These are phyloP conservation scores for Bellardia bayeri DNA, from an alignment of 2,888 invertebrate genomes.

Conservation along the genomic window DNA sequence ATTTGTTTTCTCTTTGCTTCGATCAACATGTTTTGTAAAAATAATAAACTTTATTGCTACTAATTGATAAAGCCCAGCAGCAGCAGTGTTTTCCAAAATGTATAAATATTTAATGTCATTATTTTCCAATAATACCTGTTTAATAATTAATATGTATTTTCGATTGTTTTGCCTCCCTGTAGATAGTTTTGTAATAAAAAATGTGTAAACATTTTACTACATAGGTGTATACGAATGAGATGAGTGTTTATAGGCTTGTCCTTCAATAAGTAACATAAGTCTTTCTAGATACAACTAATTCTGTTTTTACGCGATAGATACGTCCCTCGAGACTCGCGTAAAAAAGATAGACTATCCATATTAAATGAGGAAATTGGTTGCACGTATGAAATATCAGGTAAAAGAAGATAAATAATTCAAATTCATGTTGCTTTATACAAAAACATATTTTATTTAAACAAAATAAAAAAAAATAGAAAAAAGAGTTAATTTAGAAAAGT, in stretches of 20 bases:
- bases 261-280: background rate
- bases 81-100: background rate
- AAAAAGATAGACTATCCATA: no score
- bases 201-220: background rate
- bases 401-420: no score
- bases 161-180: background rate
- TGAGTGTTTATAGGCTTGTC: background rate
- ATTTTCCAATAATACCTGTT: conserved; percentile 11
- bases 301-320: no score
- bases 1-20: background rate
- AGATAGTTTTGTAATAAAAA: background rate
- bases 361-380: no score
- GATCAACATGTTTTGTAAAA: background rate
- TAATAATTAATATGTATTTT: background rate
- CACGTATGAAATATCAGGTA: no score
- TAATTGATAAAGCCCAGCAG: conserved; percentile 24
- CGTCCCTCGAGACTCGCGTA: no score
- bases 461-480: no score
- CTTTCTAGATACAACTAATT: no score
- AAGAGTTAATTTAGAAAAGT: no score
- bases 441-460: no score
- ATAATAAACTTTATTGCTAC: conserved; percentile 22
- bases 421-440: no score
- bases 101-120: conserved; percentile 15
- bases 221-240: background rate